Conservation (phyloP, 1,140 invertebrate genomes). For the Neotoxoptera formosana region DNA sequence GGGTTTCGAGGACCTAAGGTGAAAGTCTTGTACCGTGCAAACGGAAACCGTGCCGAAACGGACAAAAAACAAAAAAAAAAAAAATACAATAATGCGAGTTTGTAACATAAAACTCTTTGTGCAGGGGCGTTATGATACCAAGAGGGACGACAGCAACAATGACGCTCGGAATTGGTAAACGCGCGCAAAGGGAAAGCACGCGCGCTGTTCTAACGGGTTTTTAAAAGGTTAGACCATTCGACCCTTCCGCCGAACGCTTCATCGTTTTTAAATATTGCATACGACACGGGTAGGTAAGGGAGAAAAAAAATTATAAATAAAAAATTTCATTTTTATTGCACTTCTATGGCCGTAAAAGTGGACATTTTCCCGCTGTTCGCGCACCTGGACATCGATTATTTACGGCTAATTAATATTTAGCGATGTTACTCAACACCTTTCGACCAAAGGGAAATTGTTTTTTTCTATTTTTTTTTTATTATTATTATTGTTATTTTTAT, state of each 20-base stretch:
- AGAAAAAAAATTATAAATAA: neutral
- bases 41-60: neutral
- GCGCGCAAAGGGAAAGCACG: neutral
- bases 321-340: neutral
- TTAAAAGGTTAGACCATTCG: slow-evolving; percentile 26
- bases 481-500: neutral
- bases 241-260: neutral
- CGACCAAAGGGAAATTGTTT: neutral
- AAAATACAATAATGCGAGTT: neutral
- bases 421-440: neutral
- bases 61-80: neutral
- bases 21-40: neutral
- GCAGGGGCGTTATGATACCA: neutral
- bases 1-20: neutral
- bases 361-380: neutral
- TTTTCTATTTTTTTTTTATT: neutral
- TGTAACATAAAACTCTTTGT: neutral
- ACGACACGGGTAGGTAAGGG: no score
- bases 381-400: neutral
- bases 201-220: neutral
- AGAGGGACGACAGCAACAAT: neutral
- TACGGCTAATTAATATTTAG: slow-evolving; percentile 30
- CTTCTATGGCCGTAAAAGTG: neutral
- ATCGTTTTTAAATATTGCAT: slow-evolving; percentile 26
- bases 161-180: neutral